Evolutionary conservation across 1,140 invertebrate genomes (phyloP).

Genomic region (Drosophila grimshawi): DNA sequence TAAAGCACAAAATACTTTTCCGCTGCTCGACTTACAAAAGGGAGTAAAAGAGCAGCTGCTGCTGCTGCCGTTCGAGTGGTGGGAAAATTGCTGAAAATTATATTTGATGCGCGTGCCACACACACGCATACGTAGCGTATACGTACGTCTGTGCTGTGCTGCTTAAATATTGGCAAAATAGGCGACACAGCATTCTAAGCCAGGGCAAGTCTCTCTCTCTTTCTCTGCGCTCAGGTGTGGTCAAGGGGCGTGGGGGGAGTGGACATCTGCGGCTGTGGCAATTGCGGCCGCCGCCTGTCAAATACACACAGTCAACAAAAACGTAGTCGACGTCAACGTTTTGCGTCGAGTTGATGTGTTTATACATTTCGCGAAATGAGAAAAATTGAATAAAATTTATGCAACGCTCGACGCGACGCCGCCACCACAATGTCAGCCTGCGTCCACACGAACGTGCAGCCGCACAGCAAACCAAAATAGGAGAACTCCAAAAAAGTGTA

Average conservation of each 20-base stretch:
- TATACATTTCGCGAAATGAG: constrained; percentile 79
- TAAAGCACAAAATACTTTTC: constrained; percentile 80
- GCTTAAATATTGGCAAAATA: constrained; percentile 39
- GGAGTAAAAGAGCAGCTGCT: constrained; percentile 26
- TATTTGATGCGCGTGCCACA: constrained; percentile 63
- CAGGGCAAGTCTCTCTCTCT: too few relatives aligned
- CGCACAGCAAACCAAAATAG: constrained; percentile 54
- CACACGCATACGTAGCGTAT: not conserved
- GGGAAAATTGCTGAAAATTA: constrained; percentile 59
- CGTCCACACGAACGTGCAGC: constrained; percentile 36
- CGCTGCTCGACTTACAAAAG: constrained; percentile 42
- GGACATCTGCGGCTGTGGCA: constrained; percentile 24
- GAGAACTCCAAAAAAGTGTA: constrained; percentile 27
- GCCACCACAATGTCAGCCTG: constrained; percentile 14
- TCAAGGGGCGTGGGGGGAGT: not conserved
- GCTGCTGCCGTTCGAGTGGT: not conserved
- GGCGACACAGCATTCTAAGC: constrained; percentile 34
- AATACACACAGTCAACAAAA: constrained; percentile 9
- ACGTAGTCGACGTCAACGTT: constrained; percentile 4
- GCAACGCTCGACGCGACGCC: constrained; percentile 44
- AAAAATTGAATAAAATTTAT: constrained; percentile 82
- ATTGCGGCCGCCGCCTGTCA: constrained; percentile 38
- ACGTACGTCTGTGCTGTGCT: constrained; percentile 9
- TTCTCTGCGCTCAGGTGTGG: constrained; percentile 13
- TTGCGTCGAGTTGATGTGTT: constrained; percentile 67